Base-by-base conservation (phyloP, 1,140 invertebrate species). In the Drosophila lacteicornis region DNA sequence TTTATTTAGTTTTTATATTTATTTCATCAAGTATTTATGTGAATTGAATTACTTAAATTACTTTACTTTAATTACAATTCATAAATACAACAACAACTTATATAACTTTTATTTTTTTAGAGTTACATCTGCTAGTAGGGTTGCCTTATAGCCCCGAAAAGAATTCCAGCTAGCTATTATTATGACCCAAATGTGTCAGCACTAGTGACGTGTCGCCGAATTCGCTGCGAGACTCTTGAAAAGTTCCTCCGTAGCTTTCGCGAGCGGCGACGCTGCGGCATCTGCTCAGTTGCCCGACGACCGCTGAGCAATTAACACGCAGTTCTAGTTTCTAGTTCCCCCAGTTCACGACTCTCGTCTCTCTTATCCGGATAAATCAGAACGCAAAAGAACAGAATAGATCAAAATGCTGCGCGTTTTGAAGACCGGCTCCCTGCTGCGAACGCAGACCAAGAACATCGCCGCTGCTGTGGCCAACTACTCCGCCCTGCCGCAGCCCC, bases 381-480 rank as follows among this genome's bases (percentile, higher is more conserved):
- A 55, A 55, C 51, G 6, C 17, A 22, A 36, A 58, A 58, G 68
- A 43, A 40, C 5, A 55, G 13, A 33, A 63, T 46, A 33, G 46
- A 65, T 53, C 42, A 86, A 46, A 73, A 92, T 92, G 91, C 65
- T 88, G 79, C 91, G 91, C 55, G 58, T 79, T 55, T 68, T 92
- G 56, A 91, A 78, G 67, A 75, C 58, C 42, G 76, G 76, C 25
- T 56, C 68, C 15, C 30, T 92, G 53, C 49, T 92, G 65, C 81
- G 81, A 19, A 56, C 73, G 13, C 56, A 85, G 22, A 68, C 45
- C 30, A 80, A 67, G 19, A 75, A 79, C 58, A 58, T 80, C 33
- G 69, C 70, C n/a, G 76, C 81, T 30, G 45, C 73, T 43, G 75
- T 57, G n/a, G 69, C 84, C 13, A 61, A 82, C 1, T 86, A 84